These are phyloP conservation scores for Hafferia zeledoni DNA, from an alignment of 2,797 vertebrate genomes.

Conservation along the genomic window DNA sequence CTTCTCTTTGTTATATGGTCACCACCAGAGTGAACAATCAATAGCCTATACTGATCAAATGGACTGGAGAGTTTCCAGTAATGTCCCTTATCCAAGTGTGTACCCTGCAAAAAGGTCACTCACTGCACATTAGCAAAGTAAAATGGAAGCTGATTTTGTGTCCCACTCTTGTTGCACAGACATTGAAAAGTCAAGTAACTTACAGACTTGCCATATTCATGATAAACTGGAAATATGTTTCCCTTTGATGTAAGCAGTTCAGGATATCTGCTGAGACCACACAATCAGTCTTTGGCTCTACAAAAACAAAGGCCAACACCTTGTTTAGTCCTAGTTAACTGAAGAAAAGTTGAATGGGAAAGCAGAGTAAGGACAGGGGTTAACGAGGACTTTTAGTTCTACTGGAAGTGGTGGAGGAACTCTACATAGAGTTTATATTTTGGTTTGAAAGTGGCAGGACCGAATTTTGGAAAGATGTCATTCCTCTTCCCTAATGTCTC, in stretches of 20 bases:
- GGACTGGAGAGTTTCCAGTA: background rate
- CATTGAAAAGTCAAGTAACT: background rate
- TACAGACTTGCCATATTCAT: rapidly evolving
- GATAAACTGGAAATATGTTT: background rate
- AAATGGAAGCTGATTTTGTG: background rate
- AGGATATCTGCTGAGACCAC: background rate
- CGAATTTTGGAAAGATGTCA: background rate
- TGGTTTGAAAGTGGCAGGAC: rapidly evolving
- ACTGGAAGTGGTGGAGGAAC: background rate
- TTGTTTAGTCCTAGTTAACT: background rate
- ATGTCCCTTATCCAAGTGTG: background rate
- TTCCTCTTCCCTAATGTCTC: background rate
- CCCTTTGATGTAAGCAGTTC: background rate
- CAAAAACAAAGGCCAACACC: background rate
- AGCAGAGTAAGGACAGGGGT: background rate
- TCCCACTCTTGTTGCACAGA: background rate
- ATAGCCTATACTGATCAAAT: background rate
- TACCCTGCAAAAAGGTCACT: background rate
- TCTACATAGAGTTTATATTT: background rate
- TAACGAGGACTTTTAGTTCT: background rate
- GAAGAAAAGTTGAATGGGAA: background rate
- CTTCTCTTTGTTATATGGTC: background rate
- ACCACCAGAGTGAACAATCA: background rate
- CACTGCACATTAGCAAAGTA: background rate
- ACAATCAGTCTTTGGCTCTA: background rate